A percentile compares a stretch with the other conserved stretches of the same genome.
Conservation (phyloP, 1,140 invertebrate genomes). For the Lucilia sericata region DNA sequence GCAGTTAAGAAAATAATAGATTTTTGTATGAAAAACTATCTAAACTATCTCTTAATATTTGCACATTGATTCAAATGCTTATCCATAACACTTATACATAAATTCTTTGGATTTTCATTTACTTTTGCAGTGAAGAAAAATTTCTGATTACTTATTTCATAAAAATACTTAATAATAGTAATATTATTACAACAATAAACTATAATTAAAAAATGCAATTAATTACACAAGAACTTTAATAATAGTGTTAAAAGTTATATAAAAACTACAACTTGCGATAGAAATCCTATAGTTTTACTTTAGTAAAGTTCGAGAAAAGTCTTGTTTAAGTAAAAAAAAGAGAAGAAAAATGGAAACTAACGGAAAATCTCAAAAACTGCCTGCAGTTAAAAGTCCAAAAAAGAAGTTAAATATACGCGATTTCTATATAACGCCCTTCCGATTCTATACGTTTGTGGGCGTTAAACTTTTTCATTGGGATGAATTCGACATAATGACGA, state of each 20-base stretch:
- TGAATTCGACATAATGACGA: conserved; percentile 11
- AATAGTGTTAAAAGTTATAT: background rate
- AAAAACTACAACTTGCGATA: background rate
- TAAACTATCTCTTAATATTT: no score
- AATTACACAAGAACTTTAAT: background rate
- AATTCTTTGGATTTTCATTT: background rate
- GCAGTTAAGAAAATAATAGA: no score
- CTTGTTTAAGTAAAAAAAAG: background rate
- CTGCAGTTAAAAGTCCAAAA: no score
- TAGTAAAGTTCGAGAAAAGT: background rate
- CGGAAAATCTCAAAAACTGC: background rate
- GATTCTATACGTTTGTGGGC: background rate
- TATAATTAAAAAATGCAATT: background rate
- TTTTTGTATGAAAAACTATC: no score
- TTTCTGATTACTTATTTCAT: background rate
- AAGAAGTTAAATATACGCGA: background rate
- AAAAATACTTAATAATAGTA: background rate
- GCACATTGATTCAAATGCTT: no score
- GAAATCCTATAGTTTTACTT: background rate
- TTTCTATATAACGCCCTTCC: background rate
- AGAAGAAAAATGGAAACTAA: background rate
- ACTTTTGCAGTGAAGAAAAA: no score
- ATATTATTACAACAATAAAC: background rate
- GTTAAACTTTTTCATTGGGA: conserved; percentile 28
- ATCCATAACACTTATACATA: background rate